A percentile compares a stretch with the other conserved stretches of the same genome.
phyloP scores from a whole-genome alignment of 2,888 invertebrate genomes.

The Cantharis flavilabris region DNA sequence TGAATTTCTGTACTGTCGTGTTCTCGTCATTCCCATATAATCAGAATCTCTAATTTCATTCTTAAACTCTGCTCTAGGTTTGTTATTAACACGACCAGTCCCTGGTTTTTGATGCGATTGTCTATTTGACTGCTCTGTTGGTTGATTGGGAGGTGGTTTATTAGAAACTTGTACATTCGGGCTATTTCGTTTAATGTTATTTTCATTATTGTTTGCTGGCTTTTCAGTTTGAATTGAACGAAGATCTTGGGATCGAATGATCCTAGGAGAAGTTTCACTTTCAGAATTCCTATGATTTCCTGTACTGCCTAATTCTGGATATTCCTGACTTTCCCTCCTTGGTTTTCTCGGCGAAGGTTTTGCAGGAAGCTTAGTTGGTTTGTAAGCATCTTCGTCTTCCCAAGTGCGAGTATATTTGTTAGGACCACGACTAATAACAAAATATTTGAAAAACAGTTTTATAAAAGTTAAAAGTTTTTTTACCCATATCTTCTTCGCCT shows the following conservation, averaged over 20 bases:
- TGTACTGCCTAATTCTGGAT: slow-evolving; percentile 26
- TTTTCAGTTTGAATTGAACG: background rate
- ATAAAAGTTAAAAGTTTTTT: too few species aligned
- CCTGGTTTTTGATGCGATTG: slow-evolving; percentile 38
- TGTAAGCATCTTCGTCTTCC: slow-evolving; percentile 92
- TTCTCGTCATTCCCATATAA: slow-evolving; percentile 51
- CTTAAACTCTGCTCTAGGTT: slow-evolving; percentile 38
- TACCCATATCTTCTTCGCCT: slow-evolving; percentile 86
- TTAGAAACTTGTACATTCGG: background rate
- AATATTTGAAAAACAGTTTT: background rate
- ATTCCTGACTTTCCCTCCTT: slow-evolving; percentile 42
- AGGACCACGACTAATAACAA: slow-evolving; percentile 73
- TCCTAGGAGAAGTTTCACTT: slow-evolving; percentile 52
- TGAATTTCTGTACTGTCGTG: slow-evolving; percentile 43
- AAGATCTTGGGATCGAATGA: slow-evolving; percentile 6
- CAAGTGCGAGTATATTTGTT: slow-evolving; percentile 91
- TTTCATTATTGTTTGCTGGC: slow-evolving; percentile 11
- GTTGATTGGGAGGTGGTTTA: slow-evolving; percentile 7
- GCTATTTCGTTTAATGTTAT: background rate
- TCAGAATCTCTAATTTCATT: slow-evolving; percentile 51
- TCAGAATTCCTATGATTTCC: slow-evolving; percentile 37
- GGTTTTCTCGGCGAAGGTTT: slow-evolving; percentile 40
- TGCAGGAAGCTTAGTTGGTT: slow-evolving; percentile 52
- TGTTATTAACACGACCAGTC: slow-evolving; percentile 44
- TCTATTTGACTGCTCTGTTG: slow-evolving; percentile 22